A percentile compares a stretch with the other conserved stretches of the same genome.
Conservation (phyloP, 2,113 vertebrate species). For the Bostrychus sinensis region DNA sequence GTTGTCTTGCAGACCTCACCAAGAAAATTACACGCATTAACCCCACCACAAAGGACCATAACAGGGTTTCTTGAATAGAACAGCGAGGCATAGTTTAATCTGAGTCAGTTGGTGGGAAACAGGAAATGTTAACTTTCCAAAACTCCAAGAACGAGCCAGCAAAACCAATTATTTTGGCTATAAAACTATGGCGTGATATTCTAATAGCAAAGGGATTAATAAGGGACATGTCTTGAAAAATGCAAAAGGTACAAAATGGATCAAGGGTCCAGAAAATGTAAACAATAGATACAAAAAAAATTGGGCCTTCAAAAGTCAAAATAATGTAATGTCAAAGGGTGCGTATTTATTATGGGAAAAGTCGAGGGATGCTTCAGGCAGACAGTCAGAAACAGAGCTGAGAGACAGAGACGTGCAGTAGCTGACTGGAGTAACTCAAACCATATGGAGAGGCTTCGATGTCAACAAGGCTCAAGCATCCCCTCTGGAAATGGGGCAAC, state of each 20-base stretch:
- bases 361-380: too few relatives aligned
- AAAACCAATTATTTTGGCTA: too few relatives aligned
- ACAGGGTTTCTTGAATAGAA: neutral
- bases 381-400: neutral
- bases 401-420: neutral
- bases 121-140: neutral
- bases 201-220: too few relatives aligned
- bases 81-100: neutral
- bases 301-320: neutral
- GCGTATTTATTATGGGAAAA: neutral
- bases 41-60: neutral
- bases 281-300: too few relatives aligned
- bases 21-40: constrained; percentile 27
- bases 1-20: constrained; percentile 52
- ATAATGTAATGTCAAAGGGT: neutral
- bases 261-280: too few relatives aligned
- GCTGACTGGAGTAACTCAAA: constrained; percentile 31
- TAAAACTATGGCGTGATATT: too few relatives aligned
- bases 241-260: too few relatives aligned
- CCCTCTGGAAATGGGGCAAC: constrained; percentile 72
- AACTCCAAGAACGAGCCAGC: neutral
- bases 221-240: too few relatives aligned
- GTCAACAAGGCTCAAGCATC: constrained; percentile 72
- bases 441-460: constrained; percentile 50
- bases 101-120: neutral